Conservation (phyloP, 2,797 vertebrate species). For the Coendou prehensilis region DNA sequence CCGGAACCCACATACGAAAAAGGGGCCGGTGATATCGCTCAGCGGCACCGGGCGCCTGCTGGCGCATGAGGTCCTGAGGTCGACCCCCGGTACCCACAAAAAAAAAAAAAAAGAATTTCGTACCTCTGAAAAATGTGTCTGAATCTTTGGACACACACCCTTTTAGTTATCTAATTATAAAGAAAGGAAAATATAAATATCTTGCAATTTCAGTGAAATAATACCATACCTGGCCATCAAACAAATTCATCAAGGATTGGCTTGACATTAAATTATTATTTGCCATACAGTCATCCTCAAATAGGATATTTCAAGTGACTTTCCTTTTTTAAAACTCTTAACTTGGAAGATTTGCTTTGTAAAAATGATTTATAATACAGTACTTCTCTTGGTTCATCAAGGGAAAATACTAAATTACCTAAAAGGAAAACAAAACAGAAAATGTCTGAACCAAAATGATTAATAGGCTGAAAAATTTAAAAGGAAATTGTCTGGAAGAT, state of each 20-base stretch:
- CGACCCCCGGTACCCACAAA: too few species aligned
- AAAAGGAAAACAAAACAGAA: constrained; percentile 16
- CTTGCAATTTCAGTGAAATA: constrained; percentile 35
- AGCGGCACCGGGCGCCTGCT: too few species aligned
- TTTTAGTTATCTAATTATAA: constrained; percentile 4
- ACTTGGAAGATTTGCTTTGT: neutral
- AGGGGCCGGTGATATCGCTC: too few species aligned
- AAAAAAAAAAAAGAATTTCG: too few species aligned
- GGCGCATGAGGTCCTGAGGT: too few species aligned
- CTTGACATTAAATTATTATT: constrained; percentile 31
- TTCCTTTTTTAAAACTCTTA: neutral
- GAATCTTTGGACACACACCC: neutral
- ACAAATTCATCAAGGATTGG: neutral
- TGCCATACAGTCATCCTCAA: neutral
- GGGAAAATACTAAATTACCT: constrained; percentile 21
- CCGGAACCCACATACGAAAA: too few species aligned
- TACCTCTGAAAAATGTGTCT: constrained; percentile 4
- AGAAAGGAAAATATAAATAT: neutral
- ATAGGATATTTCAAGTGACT: constrained; percentile 41
- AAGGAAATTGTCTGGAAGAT: neutral
- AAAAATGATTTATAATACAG: neutral
- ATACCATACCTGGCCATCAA: neutral
- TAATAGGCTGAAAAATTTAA: neutral
- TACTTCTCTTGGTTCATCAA: neutral
- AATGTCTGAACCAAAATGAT: neutral